phyloP scores from a whole-genome alignment of 2,888 invertebrate genomes.

The Sarcophaga subvicina region DNA sequence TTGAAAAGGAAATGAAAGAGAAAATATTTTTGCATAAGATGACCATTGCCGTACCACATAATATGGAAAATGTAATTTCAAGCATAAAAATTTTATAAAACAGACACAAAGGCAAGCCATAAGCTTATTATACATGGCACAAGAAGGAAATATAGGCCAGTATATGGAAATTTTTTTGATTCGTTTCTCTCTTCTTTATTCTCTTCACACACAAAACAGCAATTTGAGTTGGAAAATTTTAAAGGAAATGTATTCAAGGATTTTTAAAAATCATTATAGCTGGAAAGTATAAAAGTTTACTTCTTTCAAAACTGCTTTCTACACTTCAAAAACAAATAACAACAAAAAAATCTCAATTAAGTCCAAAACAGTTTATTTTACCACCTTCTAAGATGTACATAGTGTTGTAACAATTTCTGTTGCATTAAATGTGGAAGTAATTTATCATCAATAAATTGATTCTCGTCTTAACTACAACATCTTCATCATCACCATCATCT shows the following conservation, averaged over 20 bases:
- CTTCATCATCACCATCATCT: constrained; percentile 38
- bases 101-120: constrained; percentile 34
- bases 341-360: too few relatives aligned
- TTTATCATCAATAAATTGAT: constrained; percentile 60
- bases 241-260: too few relatives aligned
- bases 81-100: constrained; percentile 32
- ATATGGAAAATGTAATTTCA: constrained; percentile 46
- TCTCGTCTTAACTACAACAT: background rate
- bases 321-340: too few relatives aligned
- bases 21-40: constrained; percentile 24
- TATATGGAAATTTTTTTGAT: too few relatives aligned
- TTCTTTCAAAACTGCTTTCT: too few relatives aligned
- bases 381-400: background rate
- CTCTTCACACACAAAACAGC: too few relatives aligned
- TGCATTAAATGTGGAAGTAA: constrained; percentile 46
- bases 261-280: too few relatives aligned
- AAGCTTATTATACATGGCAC: constrained; percentile 5
- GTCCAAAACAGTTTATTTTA: background rate
- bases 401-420: background rate
- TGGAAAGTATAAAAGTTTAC: too few relatives aligned
- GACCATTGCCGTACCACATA: constrained; percentile 4
- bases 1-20: constrained; percentile 21
- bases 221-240: too few relatives aligned
- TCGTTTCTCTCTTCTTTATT: too few relatives aligned
- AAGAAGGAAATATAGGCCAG: background rate